Base-by-base conservation (phyloP, 2,113 vertebrate species). In the Xenopus borealis region DNA sequence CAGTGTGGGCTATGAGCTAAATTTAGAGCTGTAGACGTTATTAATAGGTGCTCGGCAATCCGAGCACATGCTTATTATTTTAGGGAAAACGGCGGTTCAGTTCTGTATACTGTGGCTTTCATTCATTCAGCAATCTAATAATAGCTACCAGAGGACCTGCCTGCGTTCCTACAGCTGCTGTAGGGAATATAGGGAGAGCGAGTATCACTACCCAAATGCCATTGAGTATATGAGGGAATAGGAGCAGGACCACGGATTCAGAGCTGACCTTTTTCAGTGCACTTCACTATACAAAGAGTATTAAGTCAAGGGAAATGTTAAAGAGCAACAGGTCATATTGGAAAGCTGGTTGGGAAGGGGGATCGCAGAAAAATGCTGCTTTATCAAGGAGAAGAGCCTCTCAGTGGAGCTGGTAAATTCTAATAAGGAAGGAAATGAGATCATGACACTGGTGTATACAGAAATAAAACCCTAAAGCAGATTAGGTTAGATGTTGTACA, bases 31-130 rank as follows among this genome's bases (percentile, higher is more conserved):
- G 17, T 7, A 23, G 46, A n/a, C 50, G 46, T 70, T 70, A 57
- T 57, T 76, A 64, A 70, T 76, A 64, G 67, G 27, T 58, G 64
- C 23, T 19, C n/a, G 20, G 44, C 55, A 63, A 75, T 69, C 18
- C 0, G 50, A 62, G 19, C 46, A 55, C 72, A 46, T 46, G 27
- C 52, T 69, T 67, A 63, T 69, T 76, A 63, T 76, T 55, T 70
- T 63, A 69, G 72, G 55, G 62, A 50, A 45, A 45, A 62, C n/a
- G 18, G 12, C 11, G 20, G 5, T 62, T 66, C 44, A 58, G 2
- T 73, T 19, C 17, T 53, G 19, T 40, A 12, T 57, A 8, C 64
- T 47, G 40, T 23, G 52, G 13, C 11, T 52, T 68, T 68, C 55
- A 75, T 68, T 75, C 55, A 75, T 68, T 75, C 64, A 40, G 33